Base-by-base conservation (phyloP, 2,888 invertebrate genomes). In the Hedya salicella region DNA sequence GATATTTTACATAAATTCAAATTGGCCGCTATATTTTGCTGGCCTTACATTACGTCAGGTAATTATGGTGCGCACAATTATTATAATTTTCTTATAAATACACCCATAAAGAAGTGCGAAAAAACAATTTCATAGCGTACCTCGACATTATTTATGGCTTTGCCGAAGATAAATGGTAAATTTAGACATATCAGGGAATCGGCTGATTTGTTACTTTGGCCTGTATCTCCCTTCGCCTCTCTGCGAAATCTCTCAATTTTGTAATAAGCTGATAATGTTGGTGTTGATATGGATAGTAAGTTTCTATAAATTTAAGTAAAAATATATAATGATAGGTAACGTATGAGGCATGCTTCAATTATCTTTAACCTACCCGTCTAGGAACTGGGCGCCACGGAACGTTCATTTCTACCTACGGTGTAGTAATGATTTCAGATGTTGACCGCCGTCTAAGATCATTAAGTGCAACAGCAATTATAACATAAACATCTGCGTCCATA, bases 41-140 rank as follows among this genome's bases (percentile, higher is more conserved):
- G 81, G 83, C 82, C 83, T 87, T 82, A 85, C 78, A 83, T 88
- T 90, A 88, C 87, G 86, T 88, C 88, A 88, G 86, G 86, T 91
- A 87, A 91, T 91, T 90, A 90, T 80, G 81, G 77, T 72, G 80
- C 73, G 78, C 85, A 88, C 89, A 91, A 91, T 92, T 91, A 92
- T 92, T 91, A 90, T 92, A 92, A 91, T 92, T 92, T 91, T 86
- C 85, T 83, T 89, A 89, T 89, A 89, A 91, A 89, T 88, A 83
- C 79, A 81, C 77, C 82, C 84, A 87, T 88, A 87, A 90, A 85
- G 87, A 91, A 87, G 90, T 89, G 91, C 88, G 90, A 91, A 91
- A 88, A 87, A 89, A 89, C 84, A 85, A 85, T 89, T 88, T 88
- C 84, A 85, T 80, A 81, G 79, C 78, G 79, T 80, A 81, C 82